These are phyloP conservation scores for Drosophila sucinea DNA, from an alignment of 1,140 invertebrate genomes.

Conservation along the genomic window DNA sequence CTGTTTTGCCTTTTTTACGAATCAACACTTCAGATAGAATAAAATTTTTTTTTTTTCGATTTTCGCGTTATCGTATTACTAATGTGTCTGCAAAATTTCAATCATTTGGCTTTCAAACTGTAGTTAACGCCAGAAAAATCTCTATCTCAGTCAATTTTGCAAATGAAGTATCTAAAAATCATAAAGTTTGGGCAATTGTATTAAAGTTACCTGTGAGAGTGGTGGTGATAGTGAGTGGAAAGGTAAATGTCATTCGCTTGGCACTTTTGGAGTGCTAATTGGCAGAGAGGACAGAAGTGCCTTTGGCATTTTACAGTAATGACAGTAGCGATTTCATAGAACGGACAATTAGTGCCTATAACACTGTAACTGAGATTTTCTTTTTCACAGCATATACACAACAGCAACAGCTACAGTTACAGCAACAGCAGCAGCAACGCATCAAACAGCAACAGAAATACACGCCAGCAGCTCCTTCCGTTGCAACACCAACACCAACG, in stretches of 20 bases:
- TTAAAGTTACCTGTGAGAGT: neutral
- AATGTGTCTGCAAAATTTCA: no score
- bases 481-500: conserved; percentile 43
- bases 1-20: no score
- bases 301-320: neutral
- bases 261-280: neutral
- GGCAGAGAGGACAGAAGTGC: neutral
- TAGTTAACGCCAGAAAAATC: no score
- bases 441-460: conserved; percentile 55
- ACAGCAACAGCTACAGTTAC: conserved; percentile 48
- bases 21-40: no score
- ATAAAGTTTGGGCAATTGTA: neutral
- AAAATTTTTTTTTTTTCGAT: no score
- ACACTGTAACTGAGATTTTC: neutral
- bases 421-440: conserved; percentile 30
- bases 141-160: no score
- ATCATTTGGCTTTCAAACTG: no score
- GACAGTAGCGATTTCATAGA: conserved; percentile 6
- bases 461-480: conserved; percentile 35
- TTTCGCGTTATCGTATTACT: no score
- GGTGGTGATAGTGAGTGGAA: no score
- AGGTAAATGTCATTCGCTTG: neutral
- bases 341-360: conserved; percentile 8
- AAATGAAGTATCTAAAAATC: no score
- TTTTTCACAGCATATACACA: conserved; percentile 58